Percentiles rank a stretch among this genome's conserved stretches.
Evolutionary conservation across 2,797 vertebrate genomes (phyloP).

Genomic region (Poecilia wingei): DNA sequence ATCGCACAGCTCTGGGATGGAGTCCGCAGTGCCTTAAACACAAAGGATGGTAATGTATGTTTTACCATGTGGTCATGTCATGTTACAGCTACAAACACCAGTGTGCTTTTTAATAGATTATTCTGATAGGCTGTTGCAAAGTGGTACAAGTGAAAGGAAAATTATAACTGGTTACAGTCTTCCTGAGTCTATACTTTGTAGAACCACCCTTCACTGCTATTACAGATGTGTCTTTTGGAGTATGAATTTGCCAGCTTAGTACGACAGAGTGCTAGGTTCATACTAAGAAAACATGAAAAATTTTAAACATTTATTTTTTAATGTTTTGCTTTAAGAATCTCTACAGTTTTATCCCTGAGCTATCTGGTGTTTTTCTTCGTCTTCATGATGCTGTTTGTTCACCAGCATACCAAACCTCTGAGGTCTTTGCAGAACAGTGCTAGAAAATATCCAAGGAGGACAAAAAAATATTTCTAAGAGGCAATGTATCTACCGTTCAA

Average conservation of each 20-base stretch:
- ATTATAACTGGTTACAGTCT: not conserved
- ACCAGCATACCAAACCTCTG: not conserved
- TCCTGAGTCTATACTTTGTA: not conserved
- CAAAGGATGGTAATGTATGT: slow-evolving; percentile 76
- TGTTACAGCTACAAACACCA: not conserved
- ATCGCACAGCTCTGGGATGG: slow-evolving; percentile 81
- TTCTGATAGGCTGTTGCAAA: not conserved
- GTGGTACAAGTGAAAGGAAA: not conserved
- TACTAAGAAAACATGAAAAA: no score
- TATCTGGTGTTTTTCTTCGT: not conserved
- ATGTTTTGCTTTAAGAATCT: not conserved
- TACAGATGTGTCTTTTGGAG: not conserved
- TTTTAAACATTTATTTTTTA: no score
- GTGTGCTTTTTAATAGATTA: not conserved
- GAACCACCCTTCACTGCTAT: not conserved
- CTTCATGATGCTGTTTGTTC: not conserved
- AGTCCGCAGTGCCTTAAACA: slow-evolving; percentile 72
- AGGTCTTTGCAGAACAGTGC: not conserved
- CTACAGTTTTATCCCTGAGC: not conserved
- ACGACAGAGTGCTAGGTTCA: no score
- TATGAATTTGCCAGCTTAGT: not conserved
- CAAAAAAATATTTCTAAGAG: not conserved
- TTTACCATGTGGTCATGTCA: slow-evolving; percentile 7
- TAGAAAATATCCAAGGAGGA: not conserved
- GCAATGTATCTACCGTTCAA: not conserved